A percentile compares a stretch with the other conserved stretches of the same genome.
These are phyloP conservation scores for Gryllus longicercus DNA, from an alignment of 2,888 invertebrate genomes.

Conservation along the genomic window DNA sequence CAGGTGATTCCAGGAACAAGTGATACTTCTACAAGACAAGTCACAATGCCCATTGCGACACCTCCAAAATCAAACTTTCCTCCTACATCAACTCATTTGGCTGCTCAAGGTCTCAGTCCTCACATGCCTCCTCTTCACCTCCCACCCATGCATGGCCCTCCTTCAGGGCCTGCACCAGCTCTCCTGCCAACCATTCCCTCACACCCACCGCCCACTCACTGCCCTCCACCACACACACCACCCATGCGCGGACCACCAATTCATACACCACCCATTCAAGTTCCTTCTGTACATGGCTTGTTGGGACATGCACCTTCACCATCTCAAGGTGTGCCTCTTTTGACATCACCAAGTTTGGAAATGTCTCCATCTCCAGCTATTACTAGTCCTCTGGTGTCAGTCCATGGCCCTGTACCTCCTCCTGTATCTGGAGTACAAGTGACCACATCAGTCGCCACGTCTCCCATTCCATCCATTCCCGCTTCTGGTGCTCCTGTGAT, in stretches of 20 bases:
- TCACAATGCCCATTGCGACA: conserved; percentile 4
- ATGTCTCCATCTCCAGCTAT: conserved; percentile 18
- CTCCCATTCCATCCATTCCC: not conserved
- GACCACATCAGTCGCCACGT: not conserved
- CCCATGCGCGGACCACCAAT: not conserved
- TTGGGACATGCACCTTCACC: not conserved
- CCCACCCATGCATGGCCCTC: not conserved
- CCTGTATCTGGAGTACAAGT: not conserved
- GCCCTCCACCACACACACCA: not conserved
- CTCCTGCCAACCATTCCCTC: not conserved
- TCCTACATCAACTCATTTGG: conserved; percentile 12
- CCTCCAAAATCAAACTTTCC: conserved; percentile 21
- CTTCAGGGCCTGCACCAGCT: not conserved
- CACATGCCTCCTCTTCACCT: not conserved
- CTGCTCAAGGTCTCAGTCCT: not conserved
- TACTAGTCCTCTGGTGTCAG: conserved; percentile 1
- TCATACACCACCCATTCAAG: not conserved
- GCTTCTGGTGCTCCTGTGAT: not conserved
- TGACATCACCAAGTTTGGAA: conserved; percentile 1
- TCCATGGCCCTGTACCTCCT: conserved; percentile 19
- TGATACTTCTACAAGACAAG: conserved; percentile 25
- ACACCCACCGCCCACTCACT: not conserved
- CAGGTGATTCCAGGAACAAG: conserved; percentile 57
- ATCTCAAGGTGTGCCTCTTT: not conserved
- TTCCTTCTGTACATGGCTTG: not conserved